Conservation (phyloP, 1,140 invertebrate species). For the Colletes gigas region DNA sequence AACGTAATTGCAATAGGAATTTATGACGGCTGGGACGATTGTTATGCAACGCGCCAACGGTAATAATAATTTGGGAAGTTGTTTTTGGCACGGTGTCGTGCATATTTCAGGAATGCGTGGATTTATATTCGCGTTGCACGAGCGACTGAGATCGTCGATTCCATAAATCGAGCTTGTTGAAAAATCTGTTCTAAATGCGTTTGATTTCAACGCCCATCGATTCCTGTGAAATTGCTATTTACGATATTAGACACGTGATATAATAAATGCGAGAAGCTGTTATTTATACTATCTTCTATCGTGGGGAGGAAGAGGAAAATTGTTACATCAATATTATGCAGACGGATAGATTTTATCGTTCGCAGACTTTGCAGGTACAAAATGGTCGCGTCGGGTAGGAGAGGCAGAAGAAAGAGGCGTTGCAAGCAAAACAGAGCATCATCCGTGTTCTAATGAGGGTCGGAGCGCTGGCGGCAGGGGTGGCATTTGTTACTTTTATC, state of each 20-base stretch:
- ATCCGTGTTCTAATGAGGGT: slow-evolving; percentile 58
- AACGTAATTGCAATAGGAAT: slow-evolving; percentile 16
- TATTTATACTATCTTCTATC: too few species aligned
- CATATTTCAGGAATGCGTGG: slow-evolving; percentile 25
- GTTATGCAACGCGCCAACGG: slow-evolving; percentile 30
- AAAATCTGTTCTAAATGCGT: too few species aligned
- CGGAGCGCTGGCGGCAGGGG: slow-evolving; percentile 27
- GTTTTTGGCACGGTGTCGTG: slow-evolving; percentile 33
- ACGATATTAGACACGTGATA: too few species aligned
- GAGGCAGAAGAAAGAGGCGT: neutral
- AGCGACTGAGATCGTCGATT: neutral
- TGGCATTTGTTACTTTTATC: slow-evolving; percentile 73
- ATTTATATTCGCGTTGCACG: slow-evolving; percentile 10
- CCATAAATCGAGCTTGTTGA: neutral
- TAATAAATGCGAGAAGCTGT: too few species aligned
- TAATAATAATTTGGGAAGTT: slow-evolving; percentile 36
- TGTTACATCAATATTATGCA: neutral
- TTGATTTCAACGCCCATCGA: too few species aligned
- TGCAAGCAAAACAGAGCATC: slow-evolving; percentile 32
- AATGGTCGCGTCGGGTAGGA: neutral
- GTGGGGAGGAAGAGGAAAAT: too few species aligned
- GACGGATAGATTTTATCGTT: neutral
- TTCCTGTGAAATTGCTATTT: too few species aligned
- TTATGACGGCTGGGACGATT: slow-evolving; percentile 32
- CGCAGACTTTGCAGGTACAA: neutral